Percentiles rank a stretch among this genome's conserved stretches.
These are phyloP conservation scores for Choristoneura rosaceana DNA, from an alignment of 2,888 invertebrate species.

Conservation along the genomic window DNA sequence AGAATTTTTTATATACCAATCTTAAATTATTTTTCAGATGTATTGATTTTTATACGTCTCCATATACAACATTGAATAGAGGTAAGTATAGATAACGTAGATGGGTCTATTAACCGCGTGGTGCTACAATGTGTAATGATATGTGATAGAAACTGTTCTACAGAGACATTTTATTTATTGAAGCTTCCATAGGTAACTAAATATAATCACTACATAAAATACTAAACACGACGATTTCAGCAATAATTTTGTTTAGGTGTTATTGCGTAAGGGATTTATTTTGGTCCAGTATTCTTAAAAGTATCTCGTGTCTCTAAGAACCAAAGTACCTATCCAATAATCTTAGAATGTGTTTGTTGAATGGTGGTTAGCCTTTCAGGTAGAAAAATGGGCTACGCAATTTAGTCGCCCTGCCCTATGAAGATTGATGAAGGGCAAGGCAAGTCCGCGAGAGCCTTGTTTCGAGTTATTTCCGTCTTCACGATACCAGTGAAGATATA, in stretches of 20 bases:
- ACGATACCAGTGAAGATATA: conserved; percentile 30
- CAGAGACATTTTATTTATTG: conserved; percentile 85
- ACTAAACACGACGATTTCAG: conserved; percentile 66
- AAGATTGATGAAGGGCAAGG: conserved; percentile 38
- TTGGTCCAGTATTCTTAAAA: conserved; percentile 61
- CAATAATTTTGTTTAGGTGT: conserved; percentile 78
- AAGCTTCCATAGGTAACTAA: conserved; percentile 81
- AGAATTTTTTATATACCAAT: conserved; percentile 82
- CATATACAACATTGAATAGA: conserved; percentile 82
- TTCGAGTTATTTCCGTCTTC: conserved; percentile 33
- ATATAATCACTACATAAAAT: conserved; percentile 71
- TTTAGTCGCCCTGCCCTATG: conserved; percentile 42
- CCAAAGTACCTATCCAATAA: conserved; percentile 63
- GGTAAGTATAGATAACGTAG: conserved; percentile 81
- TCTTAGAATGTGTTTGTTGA: conserved; percentile 58
- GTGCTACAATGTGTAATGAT: conserved; percentile 84
- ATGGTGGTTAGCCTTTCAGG: conserved; percentile 51
- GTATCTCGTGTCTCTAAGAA: conserved; percentile 64
- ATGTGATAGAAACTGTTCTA: conserved; percentile 84
- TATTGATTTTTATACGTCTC: conserved; percentile 84
- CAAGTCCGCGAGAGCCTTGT: conserved; percentile 21
- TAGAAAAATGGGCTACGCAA: conserved; percentile 42
- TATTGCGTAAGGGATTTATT: conserved; percentile 63
- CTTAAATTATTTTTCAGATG: conserved; percentile 85
- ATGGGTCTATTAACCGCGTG: conserved; percentile 85